phyloP scores from a whole-genome alignment of 37 sponge, comb jelly and placozoan species.

The Geodia barretti region DNA sequence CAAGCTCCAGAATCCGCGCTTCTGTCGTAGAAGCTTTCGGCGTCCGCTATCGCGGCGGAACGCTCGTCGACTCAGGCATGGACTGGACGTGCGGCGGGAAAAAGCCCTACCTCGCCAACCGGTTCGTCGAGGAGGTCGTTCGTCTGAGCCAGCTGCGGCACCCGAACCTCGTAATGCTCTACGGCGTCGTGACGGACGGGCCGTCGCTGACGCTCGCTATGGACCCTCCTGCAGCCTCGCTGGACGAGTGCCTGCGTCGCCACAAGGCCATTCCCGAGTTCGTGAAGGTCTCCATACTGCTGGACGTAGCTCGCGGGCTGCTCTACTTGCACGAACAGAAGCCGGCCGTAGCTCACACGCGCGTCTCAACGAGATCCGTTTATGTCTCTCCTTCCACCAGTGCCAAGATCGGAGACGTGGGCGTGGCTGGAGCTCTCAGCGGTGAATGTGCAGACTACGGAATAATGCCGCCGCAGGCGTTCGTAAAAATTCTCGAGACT shows the following conservation, averaged over 20 bases:
- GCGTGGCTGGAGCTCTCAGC: neutral
- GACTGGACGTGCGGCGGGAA: constrained; percentile 3
- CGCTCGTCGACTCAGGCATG: neutral
- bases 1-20: neutral
- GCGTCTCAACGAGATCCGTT: constrained; percentile 15
- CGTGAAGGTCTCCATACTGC: constrained; percentile 11
- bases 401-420: constrained; percentile 24
- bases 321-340: constrained; percentile 30
- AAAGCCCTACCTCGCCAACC: neutral
- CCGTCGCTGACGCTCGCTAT: constrained; percentile 2
- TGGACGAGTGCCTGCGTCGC: constrained; percentile 16
- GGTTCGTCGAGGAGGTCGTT: constrained; percentile 14
- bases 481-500: neutral
- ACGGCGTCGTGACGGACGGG: constrained; percentile 16
- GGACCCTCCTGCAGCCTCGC: constrained; percentile 15
- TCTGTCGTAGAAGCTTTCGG: constrained; percentile 12
- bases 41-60: constrained; percentile 20
- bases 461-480: neutral
- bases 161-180: constrained; percentile 32
- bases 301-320: constrained; percentile 21
- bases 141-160: constrained; percentile 32
- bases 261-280: constrained; percentile 11
- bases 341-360: constrained; percentile 35
- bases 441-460: neutral
- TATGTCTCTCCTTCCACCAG: constrained; percentile 22